phyloP scores from a whole-genome alignment of 1,140 invertebrate species.

The Neodiprion virginianus region DNA sequence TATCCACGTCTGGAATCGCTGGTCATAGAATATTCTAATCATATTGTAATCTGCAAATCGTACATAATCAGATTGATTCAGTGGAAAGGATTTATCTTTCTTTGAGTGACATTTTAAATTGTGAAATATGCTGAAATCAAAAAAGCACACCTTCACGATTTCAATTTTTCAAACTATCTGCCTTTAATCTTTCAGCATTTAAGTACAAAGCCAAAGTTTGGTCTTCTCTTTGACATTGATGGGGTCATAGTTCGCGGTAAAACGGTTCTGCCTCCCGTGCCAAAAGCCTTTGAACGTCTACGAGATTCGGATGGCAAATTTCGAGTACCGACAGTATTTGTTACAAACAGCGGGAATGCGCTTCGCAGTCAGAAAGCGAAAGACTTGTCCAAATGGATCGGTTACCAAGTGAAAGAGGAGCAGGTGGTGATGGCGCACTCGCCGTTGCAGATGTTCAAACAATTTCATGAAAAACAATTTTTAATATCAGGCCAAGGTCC shows the following conservation, averaged over 20 bases:
- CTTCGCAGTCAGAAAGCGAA: conserved; percentile 67
- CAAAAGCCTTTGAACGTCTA: conserved; percentile 64
- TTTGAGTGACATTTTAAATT: background rate
- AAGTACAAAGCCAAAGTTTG: conserved; percentile 63
- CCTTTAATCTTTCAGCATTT: conserved; percentile 41
- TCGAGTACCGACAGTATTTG: conserved; percentile 73
- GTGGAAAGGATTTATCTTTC: no score
- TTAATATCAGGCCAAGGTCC: conserved; percentile 76
- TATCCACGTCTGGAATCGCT: background rate
- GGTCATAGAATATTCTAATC: background rate
- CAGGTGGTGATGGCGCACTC: conserved; percentile 79
- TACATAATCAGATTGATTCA: no score
- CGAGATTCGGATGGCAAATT: conserved; percentile 66
- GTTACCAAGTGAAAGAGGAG: conserved; percentile 67
- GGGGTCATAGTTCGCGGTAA: conserved; percentile 75
- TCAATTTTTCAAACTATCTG: background rate
- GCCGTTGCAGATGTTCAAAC: conserved; percentile 70
- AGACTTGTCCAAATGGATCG: conserved; percentile 71
- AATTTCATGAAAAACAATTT: conserved; percentile 71
- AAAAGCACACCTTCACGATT: background rate
- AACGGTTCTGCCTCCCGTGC: conserved; percentile 69
- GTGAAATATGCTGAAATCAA: background rate
- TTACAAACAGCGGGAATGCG: conserved; percentile 74
- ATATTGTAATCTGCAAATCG: background rate
- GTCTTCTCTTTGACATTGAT: conserved; percentile 77